Evolutionary conservation across 2,113 vertebrate genomes (phyloP), one percentile per base, ranked within the genome.

Genomic region (Ochotona princeps): DNA sequence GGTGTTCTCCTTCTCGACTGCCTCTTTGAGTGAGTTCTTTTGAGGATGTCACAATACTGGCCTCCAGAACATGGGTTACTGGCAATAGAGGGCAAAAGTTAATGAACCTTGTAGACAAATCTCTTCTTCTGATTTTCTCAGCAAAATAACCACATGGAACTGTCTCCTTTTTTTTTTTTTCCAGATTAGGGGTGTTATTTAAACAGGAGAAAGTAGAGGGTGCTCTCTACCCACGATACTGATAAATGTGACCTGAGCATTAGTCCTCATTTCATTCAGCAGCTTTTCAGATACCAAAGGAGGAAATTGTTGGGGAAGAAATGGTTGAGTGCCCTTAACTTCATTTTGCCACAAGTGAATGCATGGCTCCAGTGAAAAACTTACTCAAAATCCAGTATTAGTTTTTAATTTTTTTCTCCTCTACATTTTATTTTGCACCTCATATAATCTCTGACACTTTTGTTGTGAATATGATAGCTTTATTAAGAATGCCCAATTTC

Each of bases 61-160:
- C 98, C 98, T 99, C 98, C 98, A 98, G 98, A 99, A 99, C 99
- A 99, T 98, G 98, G 99, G 98, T 99, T 99, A 99, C 98, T 99
- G 98, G 98, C 98, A 98, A 98, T 97, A 98, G 98, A 98, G 98
- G 98, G 98, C 98, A 98, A 98, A 98, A 98, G 98, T 98, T 98
- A 99, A 99, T 98, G 98, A 99, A 99, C 98, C 98, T 98, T 99
- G 98, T 97, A 99, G 98, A 99, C 98, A 98, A 98, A 98, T 97
- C 95, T 96, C 97, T 98, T 99, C 97, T 98, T 99, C 98, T 98
- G 98, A 98, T 98, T 99, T 97, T 97, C 96, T 97, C 92, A 98
- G 97, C 98, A 98, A 98, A 98, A 98, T 97, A 98, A 97, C 98
- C 97, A 94, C 96, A 94, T 95, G 95, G 96, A 98, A 97, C 87